Conservation (phyloP, 1,140 invertebrate species). For the Coboldia fuscipes region DNA sequence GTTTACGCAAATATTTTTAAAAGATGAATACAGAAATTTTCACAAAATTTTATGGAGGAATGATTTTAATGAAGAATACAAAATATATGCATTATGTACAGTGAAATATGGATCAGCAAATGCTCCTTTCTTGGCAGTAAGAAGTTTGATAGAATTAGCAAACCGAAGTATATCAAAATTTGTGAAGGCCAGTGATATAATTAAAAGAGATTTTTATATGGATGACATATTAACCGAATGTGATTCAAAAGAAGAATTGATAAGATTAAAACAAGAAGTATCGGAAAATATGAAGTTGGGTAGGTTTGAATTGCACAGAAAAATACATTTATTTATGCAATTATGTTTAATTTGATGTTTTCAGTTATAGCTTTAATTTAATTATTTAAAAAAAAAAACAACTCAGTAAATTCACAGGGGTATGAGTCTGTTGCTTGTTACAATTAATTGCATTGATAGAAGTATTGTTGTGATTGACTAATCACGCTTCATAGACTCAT, state of each 20-base stretch:
- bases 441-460: too few relatives aligned
- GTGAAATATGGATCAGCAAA: slow-evolving; percentile 16
- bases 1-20: slow-evolving; percentile 14
- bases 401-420: too few relatives aligned
- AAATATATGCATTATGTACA: slow-evolving; percentile 11
- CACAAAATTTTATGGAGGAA: slow-evolving; percentile 17
- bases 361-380: too few relatives aligned
- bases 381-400: too few relatives aligned
- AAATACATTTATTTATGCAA: too few relatives aligned
- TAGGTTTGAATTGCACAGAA: slow-evolving; percentile 13
- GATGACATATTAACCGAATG: slow-evolving; percentile 21
- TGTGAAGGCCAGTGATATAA: slow-evolving; percentile 9
- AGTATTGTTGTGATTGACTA: too few relatives aligned
- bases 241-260: slow-evolving; percentile 12
- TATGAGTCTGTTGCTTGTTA: too few relatives aligned
- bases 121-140: slow-evolving; percentile 17
- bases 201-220: slow-evolving; percentile 18
- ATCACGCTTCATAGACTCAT: too few relatives aligned
- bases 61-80: slow-evolving; percentile 7
- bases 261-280: slow-evolving; percentile 8
- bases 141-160: slow-evolving; percentile 15
- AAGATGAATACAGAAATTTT: slow-evolving; percentile 9
- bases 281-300: slow-evolving; percentile 7
- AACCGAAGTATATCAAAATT: slow-evolving; percentile 10
- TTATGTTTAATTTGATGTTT: too few relatives aligned